A percentile compares a stretch with the other conserved stretches of the same genome.
These are phyloP conservation scores for Tauraco erythrolophus DNA, from an alignment of 2,113 vertebrate genomes.

Conservation along the genomic window DNA sequence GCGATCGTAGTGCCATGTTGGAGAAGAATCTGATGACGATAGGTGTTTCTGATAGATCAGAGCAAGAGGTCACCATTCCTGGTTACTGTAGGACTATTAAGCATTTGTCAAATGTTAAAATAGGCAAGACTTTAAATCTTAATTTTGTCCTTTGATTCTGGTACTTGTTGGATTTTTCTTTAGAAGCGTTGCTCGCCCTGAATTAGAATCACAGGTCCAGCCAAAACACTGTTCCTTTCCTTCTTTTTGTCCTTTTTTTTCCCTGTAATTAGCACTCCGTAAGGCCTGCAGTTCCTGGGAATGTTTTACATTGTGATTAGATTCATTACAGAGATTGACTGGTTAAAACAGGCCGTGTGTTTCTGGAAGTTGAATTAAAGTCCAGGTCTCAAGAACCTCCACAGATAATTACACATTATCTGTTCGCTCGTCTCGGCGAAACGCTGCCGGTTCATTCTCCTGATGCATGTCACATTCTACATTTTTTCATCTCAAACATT, in stretches of 20 bases:
- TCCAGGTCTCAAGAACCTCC: constrained; percentile 41
- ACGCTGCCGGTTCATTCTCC: constrained; percentile 84
- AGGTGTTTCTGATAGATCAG: background rate
- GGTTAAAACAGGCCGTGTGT: background rate
- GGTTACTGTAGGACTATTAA: background rate
- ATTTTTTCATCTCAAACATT: constrained; percentile 96
- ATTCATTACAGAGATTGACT: constrained; percentile 10
- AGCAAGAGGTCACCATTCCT: background rate
- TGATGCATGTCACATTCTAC: constrained; percentile 88
- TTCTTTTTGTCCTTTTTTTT: background rate
- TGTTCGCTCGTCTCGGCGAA: constrained; percentile 60
- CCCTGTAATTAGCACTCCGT: background rate
- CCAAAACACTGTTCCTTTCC: background rate
- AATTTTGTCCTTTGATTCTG: background rate
- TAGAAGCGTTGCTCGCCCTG: background rate
- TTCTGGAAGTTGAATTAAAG: constrained; percentile 57
- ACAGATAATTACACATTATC: constrained; percentile 54
- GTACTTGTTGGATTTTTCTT: background rate
- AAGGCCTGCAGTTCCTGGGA: background rate
- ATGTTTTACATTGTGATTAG: constrained; percentile 36
- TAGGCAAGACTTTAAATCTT: background rate
- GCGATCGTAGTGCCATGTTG: rapidly evolving
- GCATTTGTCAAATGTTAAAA: background rate
- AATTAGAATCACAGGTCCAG: background rate
- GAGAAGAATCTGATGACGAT: background rate